These are phyloP conservation scores for Drosophila nigromelanica DNA, from an alignment of 1,140 invertebrate species.

Conservation along the genomic window DNA sequence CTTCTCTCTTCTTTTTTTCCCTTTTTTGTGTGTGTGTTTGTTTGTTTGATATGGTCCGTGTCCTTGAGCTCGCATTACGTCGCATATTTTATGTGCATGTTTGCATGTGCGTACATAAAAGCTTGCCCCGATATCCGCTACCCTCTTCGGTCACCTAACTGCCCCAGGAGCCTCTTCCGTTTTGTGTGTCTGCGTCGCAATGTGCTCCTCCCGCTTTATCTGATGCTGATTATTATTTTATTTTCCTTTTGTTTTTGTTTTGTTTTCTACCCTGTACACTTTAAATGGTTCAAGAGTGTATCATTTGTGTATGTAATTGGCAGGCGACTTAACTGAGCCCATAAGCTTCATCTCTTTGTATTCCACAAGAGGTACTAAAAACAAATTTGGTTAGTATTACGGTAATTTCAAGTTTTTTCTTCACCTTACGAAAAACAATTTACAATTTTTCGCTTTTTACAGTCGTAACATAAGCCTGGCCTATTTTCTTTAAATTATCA, in stretches of 20 bases:
- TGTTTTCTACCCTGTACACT: constrained; percentile 17
- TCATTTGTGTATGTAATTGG: too few relatives aligned
- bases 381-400: neutral
- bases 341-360: neutral
- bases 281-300: neutral
- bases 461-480: too few relatives aligned
- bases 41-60: constrained; percentile 31
- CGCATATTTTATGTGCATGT: constrained; percentile 41
- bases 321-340: too few relatives aligned
- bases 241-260: neutral
- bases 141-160: neutral
- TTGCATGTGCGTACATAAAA: constrained; percentile 17
- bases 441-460: too few relatives aligned
- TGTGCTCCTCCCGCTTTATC: constrained; percentile 14
- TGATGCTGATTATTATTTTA: neutral
- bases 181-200: constrained; percentile 14
- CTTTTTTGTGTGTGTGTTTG: neutral
- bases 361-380: neutral
- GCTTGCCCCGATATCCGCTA: neutral
- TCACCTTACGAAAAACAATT: neutral
- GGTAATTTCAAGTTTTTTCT: neutral
- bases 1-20: neutral
- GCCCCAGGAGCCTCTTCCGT: constrained; percentile 37
- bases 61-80: constrained; percentile 71
- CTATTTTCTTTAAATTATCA: too few relatives aligned